These are phyloP conservation scores for Cyaniris semiargus DNA, from an alignment of 2,888 invertebrate species.

Conservation along the genomic window DNA sequence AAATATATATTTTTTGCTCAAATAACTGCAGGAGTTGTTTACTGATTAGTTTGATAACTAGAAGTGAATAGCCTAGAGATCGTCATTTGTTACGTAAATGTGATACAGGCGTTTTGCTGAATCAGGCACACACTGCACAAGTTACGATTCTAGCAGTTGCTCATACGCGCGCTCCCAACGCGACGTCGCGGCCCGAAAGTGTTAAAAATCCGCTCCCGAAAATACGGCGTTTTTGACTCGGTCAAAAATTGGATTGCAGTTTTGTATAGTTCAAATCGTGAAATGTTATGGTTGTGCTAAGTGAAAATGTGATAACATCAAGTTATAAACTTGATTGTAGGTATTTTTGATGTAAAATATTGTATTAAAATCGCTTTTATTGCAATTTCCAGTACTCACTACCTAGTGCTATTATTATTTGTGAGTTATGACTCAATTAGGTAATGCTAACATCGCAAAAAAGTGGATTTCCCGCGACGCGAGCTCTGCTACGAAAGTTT, in stretches of 20 bases:
- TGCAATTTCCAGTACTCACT: no score
- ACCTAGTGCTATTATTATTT: no score
- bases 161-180: neutral
- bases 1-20: neutral
- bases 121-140: neutral
- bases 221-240: neutral
- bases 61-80: neutral
- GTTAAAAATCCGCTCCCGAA: neutral
- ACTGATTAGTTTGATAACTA: neutral
- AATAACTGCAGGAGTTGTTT: neutral
- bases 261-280: neutral
- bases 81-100: conserved; percentile 6
- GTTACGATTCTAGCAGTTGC: neutral
- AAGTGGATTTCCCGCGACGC: neutral
- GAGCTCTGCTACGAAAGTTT: neutral
- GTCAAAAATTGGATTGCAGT: neutral
- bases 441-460: neutral
- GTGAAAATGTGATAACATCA: neutral
- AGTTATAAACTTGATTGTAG: neutral
- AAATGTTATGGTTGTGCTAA: neutral
- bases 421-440: no score
- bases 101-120: neutral
- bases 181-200: neutral
- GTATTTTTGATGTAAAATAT: neutral
- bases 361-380: no score